phyloP scores from a whole-genome alignment of 1,140 invertebrate genomes.

The Ruditapes philippinarum region DNA sequence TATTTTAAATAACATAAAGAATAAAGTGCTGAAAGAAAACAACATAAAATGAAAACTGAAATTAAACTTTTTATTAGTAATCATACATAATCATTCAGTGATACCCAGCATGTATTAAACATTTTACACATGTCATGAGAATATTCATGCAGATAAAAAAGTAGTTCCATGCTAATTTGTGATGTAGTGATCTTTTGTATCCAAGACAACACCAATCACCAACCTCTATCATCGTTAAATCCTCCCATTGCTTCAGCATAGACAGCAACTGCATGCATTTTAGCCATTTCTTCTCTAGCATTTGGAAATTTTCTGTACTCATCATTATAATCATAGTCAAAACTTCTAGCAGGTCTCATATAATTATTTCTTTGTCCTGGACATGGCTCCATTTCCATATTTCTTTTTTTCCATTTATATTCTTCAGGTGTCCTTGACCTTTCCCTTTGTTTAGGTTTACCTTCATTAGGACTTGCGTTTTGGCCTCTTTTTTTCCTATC shows the following conservation, averaged over 20 bases:
- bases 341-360: not conserved
- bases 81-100: not conserved
- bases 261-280: slow-evolving; percentile 56
- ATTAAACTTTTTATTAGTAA: too few relatives aligned
- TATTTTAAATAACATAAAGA: too few relatives aligned
- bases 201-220: slow-evolving; percentile 51
- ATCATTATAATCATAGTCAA: not conserved
- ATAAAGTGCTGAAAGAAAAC: too few relatives aligned
- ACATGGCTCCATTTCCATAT: slow-evolving; percentile 17
- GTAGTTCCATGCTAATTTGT: slow-evolving; percentile 46
- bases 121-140: not conserved
- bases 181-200: slow-evolving; percentile 12
- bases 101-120: not conserved
- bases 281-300: slow-evolving; percentile 49
- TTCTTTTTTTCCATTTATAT: slow-evolving; percentile 23
- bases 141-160: not conserved
- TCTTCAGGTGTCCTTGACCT: slow-evolving; percentile 37
- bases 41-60: too few relatives aligned
- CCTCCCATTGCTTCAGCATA: slow-evolving; percentile 65
- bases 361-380: not conserved
- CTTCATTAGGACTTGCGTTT: not conserved
- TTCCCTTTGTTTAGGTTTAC: not conserved
- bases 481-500: slow-evolving; percentile 15
- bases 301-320: slow-evolving; percentile 12
- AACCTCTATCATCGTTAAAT: slow-evolving; percentile 63